Percentiles rank a stretch among this genome's conserved stretches.
Evolutionary conservation across 2,888 invertebrate genomes (phyloP).

Genomic region (Cenopis cana): DNA sequence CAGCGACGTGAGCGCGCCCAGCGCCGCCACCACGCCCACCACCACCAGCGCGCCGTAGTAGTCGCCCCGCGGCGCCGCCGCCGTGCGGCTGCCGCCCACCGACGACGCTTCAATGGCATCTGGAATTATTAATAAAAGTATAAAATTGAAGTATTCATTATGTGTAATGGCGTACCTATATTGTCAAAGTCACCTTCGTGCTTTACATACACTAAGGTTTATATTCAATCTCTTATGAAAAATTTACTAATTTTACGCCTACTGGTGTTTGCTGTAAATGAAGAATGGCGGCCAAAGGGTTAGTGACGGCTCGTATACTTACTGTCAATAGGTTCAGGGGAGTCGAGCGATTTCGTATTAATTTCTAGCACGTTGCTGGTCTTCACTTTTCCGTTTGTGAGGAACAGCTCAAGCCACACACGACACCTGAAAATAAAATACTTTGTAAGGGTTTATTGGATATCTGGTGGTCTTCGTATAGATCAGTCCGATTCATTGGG

Average conservation of each 20-base stretch:
- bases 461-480: too few relatives aligned
- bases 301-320: slow-evolving; percentile 53
- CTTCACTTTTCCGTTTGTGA: slow-evolving; percentile 95
- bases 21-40: slow-evolving; percentile 93
- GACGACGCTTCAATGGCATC: slow-evolving; percentile 80
- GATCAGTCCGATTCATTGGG: too few relatives aligned
- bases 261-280: too few relatives aligned
- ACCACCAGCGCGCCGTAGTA: slow-evolving; percentile 96
- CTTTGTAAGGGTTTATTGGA: not conserved
- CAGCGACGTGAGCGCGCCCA: slow-evolving; percentile 93
- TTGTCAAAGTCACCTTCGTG: too few relatives aligned
- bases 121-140: slow-evolving; percentile 54
- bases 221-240: too few relatives aligned
- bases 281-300: too few relatives aligned
- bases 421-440: slow-evolving; percentile 86
- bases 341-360: slow-evolving; percentile 89
- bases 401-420: slow-evolving; percentile 94
- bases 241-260: too few relatives aligned
- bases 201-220: too few relatives aligned
- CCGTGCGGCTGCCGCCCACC: slow-evolving; percentile 70
- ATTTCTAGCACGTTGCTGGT: slow-evolving; percentile 96
- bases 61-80: slow-evolving; percentile 83
- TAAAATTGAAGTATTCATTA: too few relatives aligned
- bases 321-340: slow-evolving; percentile 75
- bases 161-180: too few relatives aligned